Evolutionary conservation across 1,140 invertebrate species (phyloP).

Genomic region (Achatina immaculata): DNA sequence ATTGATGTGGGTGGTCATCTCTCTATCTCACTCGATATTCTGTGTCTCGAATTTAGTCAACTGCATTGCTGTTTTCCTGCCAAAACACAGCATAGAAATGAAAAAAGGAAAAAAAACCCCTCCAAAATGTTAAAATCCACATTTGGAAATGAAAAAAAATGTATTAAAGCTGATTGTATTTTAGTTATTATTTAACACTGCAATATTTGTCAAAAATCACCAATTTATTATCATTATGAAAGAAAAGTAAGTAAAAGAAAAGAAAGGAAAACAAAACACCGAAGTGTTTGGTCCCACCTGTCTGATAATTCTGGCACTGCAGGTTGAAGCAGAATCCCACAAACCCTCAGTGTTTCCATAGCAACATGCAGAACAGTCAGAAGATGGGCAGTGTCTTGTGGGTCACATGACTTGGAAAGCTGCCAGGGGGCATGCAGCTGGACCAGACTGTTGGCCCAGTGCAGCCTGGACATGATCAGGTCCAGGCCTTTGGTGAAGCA

Average conservation of each 20-base stretch:
- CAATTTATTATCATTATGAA: neutral
- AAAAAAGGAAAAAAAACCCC: neutral
- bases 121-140: neutral
- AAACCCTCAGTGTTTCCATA: slow-evolving; percentile 80
- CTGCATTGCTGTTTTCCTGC: too few species aligned
- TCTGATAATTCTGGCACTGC: slow-evolving; percentile 82
- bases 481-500: slow-evolving; percentile 90
- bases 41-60: too few species aligned
- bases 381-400: slow-evolving; percentile 72
- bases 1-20: too few species aligned
- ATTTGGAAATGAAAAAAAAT: neutral
- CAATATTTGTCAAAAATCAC: neutral
- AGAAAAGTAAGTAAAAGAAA: neutral
- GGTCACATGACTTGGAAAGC: slow-evolving; percentile 75
- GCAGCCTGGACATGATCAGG: slow-evolving; percentile 80
- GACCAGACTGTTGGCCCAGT: slow-evolving; percentile 87
- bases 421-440: slow-evolving; percentile 89
- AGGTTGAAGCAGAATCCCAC: slow-evolving; percentile 74
- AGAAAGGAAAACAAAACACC: neutral
- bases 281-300: neutral
- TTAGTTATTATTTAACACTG: neutral
- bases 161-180: neutral
- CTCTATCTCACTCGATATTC: too few species aligned
- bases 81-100: neutral
- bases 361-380: slow-evolving; percentile 84